phyloP scores from a whole-genome alignment of 2,113 vertebrate species.

The Pterocles burchelli region DNA sequence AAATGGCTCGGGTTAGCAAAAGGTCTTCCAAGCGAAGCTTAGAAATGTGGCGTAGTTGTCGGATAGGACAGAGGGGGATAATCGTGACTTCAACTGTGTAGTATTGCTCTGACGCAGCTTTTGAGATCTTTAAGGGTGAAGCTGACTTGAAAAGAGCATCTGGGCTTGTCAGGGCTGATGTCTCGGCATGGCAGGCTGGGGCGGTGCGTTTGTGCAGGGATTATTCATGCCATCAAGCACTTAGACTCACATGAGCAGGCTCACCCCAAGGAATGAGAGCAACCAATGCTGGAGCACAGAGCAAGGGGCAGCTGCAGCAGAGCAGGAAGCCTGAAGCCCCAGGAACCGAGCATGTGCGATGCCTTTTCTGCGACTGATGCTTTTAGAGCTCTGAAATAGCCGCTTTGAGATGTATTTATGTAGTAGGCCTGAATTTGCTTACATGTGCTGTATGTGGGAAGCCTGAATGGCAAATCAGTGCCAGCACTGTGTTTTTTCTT shows the following conservation, averaged over 20 bases:
- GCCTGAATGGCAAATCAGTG: neutral
- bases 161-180: neutral
- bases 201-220: neutral
- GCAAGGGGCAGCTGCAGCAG: fast-evolving
- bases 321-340: neutral
- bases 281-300: fast-evolving
- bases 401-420: neutral
- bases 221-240: fast-evolving
- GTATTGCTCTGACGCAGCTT: neutral
- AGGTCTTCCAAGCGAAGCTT: neutral
- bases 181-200: fast-evolving
- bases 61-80: neutral
- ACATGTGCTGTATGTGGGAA: neutral
- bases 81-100: neutral
- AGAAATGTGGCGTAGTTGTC: neutral
- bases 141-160: neutral
- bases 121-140: neutral
- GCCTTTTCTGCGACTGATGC: fast-evolving
- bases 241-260: fast-evolving
- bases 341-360: fast-evolving
- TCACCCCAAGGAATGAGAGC: neutral
- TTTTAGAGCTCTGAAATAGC: neutral
- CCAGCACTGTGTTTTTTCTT: neutral
- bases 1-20: neutral
- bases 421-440: neutral